Base-by-base conservation (phyloP, 1,140 invertebrate genomes). In the Ceratina calcarata region DNA sequence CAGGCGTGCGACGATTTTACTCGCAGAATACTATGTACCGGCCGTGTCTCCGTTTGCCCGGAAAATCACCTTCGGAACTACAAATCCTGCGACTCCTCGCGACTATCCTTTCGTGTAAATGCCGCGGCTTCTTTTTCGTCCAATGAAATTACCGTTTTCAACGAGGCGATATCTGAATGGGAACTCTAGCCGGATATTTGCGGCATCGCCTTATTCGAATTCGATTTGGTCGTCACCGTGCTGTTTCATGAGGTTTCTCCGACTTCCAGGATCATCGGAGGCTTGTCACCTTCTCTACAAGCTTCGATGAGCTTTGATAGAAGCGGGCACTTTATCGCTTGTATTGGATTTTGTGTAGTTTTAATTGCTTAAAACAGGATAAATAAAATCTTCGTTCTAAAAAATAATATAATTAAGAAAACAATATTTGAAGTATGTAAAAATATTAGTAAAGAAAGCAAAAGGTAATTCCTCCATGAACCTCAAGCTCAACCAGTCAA, bases 1-100 rank as follows among this genome's bases (percentile, higher is more conserved):
- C 79, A 83, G 60, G 84, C 86, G 84, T 85, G 78, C 68, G 69
- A 55, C 60, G 69, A 78, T 83, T 72, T 16, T 22, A 78, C 57
- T 60, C 69, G n/a, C 55, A 16, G 55, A n/a, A 16, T 57, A n/a
- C 55, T 16, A n/a, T 57, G 6, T 57, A 71, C 80, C 8, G 12
- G 20, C 15, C 32, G 15, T 64, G 12, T 73, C 62, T 71, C 68
- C 69, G 68, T 76, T 70, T 71, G 22, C 57, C 62, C 71, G 72
- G n/a, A 64, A 85, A 78, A 83, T 82, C 74, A 79, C 57, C 73
- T 61, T 68, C 57, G 66, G 20, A 27, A 12, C 13, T 22, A 61
- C 79, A 75, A 79, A 61, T 67, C 20, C 20, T 51, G 22, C 66
- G 83, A 76, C 72, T 85, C 76, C 61, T 75, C 70, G 75, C 61